A percentile compares a stretch with the other conserved stretches of the same genome.
These are phyloP conservation scores for Hylyphantes graminicola DNA, from an alignment of 1,140 invertebrate genomes.

Conservation along the genomic window DNA sequence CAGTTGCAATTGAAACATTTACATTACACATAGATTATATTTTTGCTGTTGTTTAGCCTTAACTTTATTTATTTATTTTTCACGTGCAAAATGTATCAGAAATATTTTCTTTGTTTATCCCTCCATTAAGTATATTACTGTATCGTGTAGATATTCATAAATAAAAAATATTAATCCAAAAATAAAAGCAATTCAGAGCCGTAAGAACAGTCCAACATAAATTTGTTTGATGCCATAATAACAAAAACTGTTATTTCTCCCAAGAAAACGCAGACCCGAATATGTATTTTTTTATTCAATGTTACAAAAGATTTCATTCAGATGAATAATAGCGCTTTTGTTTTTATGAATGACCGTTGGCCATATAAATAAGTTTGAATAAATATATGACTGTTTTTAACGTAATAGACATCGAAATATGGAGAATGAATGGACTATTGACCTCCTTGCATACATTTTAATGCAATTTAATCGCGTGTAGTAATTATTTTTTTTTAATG, in stretches of 20 bases:
- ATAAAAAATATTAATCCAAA: neutral
- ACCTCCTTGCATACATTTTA: neutral
- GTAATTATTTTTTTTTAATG: slow-evolving; percentile 34
- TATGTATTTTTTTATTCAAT: slow-evolving; percentile 45
- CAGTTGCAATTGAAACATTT: too few relatives aligned
- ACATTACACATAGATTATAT: too few relatives aligned
- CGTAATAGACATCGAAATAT: neutral
- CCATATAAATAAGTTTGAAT: neutral
- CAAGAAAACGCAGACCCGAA: slow-evolving; percentile 17
- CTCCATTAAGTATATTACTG: neutral
- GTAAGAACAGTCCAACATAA: slow-evolving; percentile 22
- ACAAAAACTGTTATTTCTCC: slow-evolving; percentile 20
- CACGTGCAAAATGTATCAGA: neutral
- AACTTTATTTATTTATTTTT: too few relatives aligned
- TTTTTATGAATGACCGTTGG: slow-evolving; percentile 12
- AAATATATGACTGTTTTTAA: slow-evolving; percentile 18
- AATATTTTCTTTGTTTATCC: slow-evolving; percentile 9
- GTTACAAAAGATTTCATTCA: slow-evolving; percentile 32
- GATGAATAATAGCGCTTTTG: slow-evolving; percentile 36
- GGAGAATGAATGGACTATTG: slow-evolving; percentile 12
- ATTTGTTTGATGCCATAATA: slow-evolving; percentile 22
- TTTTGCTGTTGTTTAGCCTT: too few relatives aligned
- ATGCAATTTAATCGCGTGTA: slow-evolving; percentile 21
- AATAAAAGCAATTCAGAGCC: slow-evolving; percentile 16
- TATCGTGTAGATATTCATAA: slow-evolving; percentile 3